These are phyloP conservation scores for Drosophila mimetica DNA, from an alignment of 2,888 invertebrate genomes.

Conservation along the genomic window DNA sequence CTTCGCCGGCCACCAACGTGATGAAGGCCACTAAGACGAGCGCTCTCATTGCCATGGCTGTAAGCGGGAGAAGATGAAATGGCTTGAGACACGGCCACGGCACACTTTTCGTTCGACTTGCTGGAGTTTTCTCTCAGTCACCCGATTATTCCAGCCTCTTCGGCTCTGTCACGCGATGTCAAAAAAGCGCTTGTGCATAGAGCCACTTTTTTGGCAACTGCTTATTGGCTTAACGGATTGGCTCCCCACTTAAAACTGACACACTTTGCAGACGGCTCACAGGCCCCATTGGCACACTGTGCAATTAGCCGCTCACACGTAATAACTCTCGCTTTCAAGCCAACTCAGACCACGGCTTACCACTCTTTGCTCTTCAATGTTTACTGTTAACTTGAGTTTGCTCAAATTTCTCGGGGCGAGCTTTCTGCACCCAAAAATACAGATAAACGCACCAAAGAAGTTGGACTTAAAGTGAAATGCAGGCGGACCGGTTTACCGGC, in stretches of 20 bases:
- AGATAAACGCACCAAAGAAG: slow-evolving; percentile 20
- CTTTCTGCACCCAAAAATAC: slow-evolving; percentile 51
- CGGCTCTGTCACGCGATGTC: slow-evolving; percentile 25
- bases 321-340: slow-evolving; percentile 73
- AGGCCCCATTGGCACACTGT: slow-evolving; percentile 23
- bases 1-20: slow-evolving; percentile 86
- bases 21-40: slow-evolving; percentile 84
- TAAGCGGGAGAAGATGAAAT: slow-evolving; percentile 65
- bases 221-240: slow-evolving; percentile 51
- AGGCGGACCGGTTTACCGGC: slow-evolving; percentile 55
- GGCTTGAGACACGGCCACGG: slow-evolving; percentile 61
- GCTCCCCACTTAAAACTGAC: slow-evolving; percentile 52
- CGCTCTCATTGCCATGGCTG: slow-evolving; percentile 64
- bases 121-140: slow-evolving; percentile 60
- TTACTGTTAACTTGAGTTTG: slow-evolving; percentile 38
- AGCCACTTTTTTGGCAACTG: slow-evolving; percentile 53
- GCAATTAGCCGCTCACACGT: slow-evolving; percentile 69
- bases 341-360: slow-evolving; percentile 23
- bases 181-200: slow-evolving; percentile 19
- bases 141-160: slow-evolving; percentile 51
- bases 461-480: slow-evolving; percentile 63
- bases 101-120: slow-evolving; percentile 38
- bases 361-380: slow-evolving; percentile 23
- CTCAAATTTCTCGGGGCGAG: slow-evolving; percentile 48
- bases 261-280: slow-evolving; percentile 47